Percentiles rank a stretch among this genome's conserved stretches.
Conservation (phyloP, 2,113 vertebrate genomes). For the Rhegmatorhina hoffmannsi region DNA sequence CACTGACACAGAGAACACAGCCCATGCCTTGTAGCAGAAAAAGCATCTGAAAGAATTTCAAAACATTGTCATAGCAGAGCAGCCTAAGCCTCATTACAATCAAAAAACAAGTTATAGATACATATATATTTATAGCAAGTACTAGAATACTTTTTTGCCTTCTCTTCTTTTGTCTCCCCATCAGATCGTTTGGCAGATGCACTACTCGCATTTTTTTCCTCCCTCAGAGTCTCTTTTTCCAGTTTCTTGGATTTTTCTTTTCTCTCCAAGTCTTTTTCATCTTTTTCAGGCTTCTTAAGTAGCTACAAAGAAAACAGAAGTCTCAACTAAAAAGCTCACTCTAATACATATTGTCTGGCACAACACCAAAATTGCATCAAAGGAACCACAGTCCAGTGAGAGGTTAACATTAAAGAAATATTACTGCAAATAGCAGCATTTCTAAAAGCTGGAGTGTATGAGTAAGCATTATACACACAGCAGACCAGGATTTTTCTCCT, state of each 20-base stretch:
- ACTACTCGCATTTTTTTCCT: conserved; percentile 81
- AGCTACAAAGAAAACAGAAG: conserved; percentile 81
- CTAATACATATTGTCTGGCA: conserved; percentile 46
- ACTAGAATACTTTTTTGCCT: conserved; percentile 83
- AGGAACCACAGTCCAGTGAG: conserved; percentile 26
- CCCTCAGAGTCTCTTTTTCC: conserved; percentile 87
- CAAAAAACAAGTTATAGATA: conserved; percentile 39
- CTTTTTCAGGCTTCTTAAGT: conserved; percentile 94
- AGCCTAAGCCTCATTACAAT: not conserved
- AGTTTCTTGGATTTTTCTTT: conserved; percentile 91
- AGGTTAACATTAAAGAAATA: not conserved
- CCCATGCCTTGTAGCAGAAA: not conserved
- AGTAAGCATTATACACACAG: conserved; percentile 63
- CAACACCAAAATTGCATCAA: conserved; percentile 58
- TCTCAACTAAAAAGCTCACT: conserved; percentile 71
- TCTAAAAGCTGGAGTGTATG: conserved; percentile 68
- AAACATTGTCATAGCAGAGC: not conserved
- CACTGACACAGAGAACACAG: not conserved
- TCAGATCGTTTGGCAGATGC: conserved; percentile 85
- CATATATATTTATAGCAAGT: conserved; percentile 64
- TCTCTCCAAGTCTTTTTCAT: conserved; percentile 87
- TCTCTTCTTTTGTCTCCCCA: conserved; percentile 87
- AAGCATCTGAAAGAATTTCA: conserved; percentile 11
- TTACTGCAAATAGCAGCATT: not conserved
- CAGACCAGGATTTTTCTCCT: conserved; percentile 52